Conservation (phyloP, 2,888 invertebrate species). For the Andrena chrysosceles region DNA sequence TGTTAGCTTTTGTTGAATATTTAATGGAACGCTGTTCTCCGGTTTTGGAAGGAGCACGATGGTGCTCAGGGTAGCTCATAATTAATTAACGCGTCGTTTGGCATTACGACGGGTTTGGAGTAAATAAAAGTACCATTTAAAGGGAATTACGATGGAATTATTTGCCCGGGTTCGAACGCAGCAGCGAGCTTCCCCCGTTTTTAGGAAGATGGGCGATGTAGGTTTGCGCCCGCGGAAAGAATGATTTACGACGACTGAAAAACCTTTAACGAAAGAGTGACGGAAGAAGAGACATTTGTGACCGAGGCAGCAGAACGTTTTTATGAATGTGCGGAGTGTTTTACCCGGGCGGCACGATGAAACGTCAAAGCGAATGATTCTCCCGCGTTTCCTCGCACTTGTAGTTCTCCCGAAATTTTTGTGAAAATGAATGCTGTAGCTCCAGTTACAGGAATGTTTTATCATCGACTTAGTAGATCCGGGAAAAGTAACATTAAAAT, state of each 20-base stretch:
- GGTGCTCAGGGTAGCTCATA: no score
- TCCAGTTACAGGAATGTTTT: background rate
- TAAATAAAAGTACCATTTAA: background rate
- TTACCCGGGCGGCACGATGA: slow-evolving; percentile 10
- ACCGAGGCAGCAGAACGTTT: background rate
- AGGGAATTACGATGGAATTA: background rate
- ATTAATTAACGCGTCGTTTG: no score
- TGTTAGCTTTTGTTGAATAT: no score
- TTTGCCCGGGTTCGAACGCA: slow-evolving; percentile 12
- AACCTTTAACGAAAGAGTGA: slow-evolving; percentile 36
- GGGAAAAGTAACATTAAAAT: no score
- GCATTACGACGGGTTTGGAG: no score
- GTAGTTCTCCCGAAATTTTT: background rate
- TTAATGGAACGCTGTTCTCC: no score
- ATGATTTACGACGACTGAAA: slow-evolving; percentile 40
- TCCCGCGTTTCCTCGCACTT: slow-evolving; percentile 14
- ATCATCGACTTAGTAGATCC: slow-evolving; percentile 9
- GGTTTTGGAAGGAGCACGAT: no score
- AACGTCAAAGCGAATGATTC: slow-evolving; percentile 25
- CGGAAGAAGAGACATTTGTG: slow-evolving; percentile 8
- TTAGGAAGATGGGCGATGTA: background rate
- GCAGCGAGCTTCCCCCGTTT: background rate
- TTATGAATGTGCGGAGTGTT: background rate
- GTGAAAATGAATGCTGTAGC: background rate
- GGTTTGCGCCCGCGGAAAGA: background rate